Evolutionary conservation across 2,888 invertebrate genomes (phyloP).

Genomic region (Spisula solida): DNA sequence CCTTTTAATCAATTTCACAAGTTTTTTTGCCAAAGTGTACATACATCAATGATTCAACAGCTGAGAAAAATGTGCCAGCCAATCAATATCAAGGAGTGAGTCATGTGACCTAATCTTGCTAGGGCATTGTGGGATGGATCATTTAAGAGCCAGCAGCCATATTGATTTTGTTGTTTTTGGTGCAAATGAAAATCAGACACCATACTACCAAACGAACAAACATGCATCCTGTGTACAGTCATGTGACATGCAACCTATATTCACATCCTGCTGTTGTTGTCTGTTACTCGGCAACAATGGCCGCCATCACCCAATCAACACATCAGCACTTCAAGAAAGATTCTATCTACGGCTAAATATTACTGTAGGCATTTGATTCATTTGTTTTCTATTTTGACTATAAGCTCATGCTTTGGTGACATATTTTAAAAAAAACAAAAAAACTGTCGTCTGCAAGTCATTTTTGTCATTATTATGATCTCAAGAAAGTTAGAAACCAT

Average conservation of each 20-base stretch:
- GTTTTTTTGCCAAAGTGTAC: neutral
- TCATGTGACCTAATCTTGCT: neutral
- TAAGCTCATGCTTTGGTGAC: too few species aligned
- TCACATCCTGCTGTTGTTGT: neutral
- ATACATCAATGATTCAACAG: neutral
- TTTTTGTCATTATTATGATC: too few species aligned
- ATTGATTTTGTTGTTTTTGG: slow-evolving; percentile 1
- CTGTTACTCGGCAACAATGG: neutral
- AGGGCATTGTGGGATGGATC: slow-evolving; percentile 1
- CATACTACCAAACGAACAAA: neutral
- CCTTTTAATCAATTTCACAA: neutral
- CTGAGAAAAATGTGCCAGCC: neutral
- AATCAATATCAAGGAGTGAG: neutral
- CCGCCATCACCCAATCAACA: neutral
- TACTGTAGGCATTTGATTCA: neutral
- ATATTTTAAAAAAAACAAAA: too few species aligned
- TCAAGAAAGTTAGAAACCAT: too few species aligned
- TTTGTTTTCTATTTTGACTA: too few species aligned
- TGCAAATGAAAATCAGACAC: neutral
- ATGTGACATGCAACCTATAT: slow-evolving; percentile 3
- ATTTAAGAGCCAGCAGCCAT: neutral
- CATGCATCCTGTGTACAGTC: neutral
- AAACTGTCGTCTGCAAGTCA: too few species aligned
- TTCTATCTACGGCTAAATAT: slow-evolving; percentile 18
- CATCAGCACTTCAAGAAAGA: neutral